Percentiles rank a stretch among this genome's conserved stretches.
Conservation (phyloP, 2,113 vertebrate genomes). For the Colinus virginianus region DNA sequence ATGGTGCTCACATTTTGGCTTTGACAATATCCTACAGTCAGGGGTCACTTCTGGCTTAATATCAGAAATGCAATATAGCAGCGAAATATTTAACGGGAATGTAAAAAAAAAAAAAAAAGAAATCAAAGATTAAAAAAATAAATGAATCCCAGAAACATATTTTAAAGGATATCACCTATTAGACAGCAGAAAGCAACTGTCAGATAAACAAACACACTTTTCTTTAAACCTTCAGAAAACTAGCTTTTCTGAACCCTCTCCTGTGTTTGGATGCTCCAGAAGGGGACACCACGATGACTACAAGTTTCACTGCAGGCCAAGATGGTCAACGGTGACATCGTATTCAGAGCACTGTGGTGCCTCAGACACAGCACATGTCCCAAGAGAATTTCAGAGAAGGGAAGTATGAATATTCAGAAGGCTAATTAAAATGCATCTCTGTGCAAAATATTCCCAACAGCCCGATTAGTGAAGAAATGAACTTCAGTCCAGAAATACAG, state of each 20-base stretch:
- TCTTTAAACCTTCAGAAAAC: not conserved
- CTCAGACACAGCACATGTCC: not conserved
- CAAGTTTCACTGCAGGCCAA: not conserved
- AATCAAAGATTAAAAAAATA: not conserved
- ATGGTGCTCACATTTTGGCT: slow-evolving; percentile 1
- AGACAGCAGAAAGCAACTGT: not conserved
- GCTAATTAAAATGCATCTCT: slow-evolving; percentile 58
- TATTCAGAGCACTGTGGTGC: slow-evolving; percentile 13
- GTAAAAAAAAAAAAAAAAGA: not conserved
- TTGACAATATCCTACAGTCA: slow-evolving; percentile 3
- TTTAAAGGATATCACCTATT: not conserved
- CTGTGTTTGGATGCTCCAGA: not conserved
- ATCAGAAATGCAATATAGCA: not conserved
- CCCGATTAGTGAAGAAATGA: slow-evolving; percentile 40
- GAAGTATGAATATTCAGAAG: slow-evolving; percentile 53
- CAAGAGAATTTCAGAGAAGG: slow-evolving; percentile 16
- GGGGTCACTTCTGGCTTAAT: slow-evolving; percentile 16
- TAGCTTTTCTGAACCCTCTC: not conserved
- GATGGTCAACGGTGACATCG: not conserved
- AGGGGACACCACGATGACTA: not conserved
- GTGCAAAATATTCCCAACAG: slow-evolving; percentile 43
- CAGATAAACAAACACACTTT: not conserved
- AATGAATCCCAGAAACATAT: not conserved
- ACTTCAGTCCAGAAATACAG: not conserved
- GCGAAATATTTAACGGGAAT: not conserved